phyloP scores from a whole-genome alignment of 2,888 invertebrate genomes.

The Lepidochrysops patricia region DNA sequence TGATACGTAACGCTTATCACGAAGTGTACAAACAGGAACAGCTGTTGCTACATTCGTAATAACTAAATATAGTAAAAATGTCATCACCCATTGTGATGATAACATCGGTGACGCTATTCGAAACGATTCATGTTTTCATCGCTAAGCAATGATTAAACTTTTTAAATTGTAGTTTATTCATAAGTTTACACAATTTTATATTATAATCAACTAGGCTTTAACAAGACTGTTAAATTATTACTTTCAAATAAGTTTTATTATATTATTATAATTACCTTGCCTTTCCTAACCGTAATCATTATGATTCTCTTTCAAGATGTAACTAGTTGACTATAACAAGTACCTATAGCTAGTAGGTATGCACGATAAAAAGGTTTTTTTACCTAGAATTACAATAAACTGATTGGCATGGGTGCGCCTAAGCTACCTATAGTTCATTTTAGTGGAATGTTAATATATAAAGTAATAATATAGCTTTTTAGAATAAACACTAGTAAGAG shows the following conservation, averaged over 20 bases:
- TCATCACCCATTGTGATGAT: not conserved
- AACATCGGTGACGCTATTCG: not conserved
- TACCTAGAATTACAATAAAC: constrained; percentile 2
- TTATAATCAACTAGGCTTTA: constrained; percentile 31
- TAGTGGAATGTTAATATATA: not conserved
- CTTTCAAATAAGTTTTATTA: constrained; percentile 27
- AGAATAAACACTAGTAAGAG: not conserved
- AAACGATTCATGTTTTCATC: not conserved
- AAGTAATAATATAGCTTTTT: not conserved
- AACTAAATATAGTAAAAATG: not conserved
- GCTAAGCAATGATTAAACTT: not conserved
- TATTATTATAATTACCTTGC: constrained; percentile 12
- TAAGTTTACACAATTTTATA: constrained; percentile 4
- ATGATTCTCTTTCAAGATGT: not conserved
- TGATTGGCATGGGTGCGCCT: not conserved
- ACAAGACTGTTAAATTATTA: constrained; percentile 48
- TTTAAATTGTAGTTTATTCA: constrained; percentile 1
- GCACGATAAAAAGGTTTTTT: constrained; percentile 2
- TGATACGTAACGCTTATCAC: constrained; percentile 98
- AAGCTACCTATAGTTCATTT: not conserved
- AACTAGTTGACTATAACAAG: too few relatives aligned
- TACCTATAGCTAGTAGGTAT: not conserved
- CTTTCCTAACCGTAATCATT: constrained; percentile 2
- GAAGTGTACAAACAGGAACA: constrained; percentile 94
- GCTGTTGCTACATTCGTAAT: constrained; percentile 65